Conservation (phyloP, 1,140 invertebrate genomes). For the Meloidogyne hapla region DNA sequence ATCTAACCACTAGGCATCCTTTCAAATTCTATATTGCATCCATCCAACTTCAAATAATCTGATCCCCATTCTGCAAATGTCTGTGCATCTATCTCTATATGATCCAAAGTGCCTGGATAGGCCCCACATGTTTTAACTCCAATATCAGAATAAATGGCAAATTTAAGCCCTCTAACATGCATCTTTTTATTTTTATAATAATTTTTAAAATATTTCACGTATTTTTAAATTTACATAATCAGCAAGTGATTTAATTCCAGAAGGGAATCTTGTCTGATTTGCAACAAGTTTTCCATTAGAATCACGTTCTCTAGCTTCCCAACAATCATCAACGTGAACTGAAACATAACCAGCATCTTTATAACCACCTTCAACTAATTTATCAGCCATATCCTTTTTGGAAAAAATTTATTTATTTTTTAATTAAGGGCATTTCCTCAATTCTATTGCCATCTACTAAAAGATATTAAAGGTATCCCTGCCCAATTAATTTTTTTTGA, state of each 20-base stretch:
- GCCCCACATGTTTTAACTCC: slow-evolving; percentile 87
- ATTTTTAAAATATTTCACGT: background rate
- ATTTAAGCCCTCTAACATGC: slow-evolving; percentile 86
- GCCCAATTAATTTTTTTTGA: no score
- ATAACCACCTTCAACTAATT: slow-evolving; percentile 47
- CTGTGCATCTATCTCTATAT: slow-evolving; percentile 79
- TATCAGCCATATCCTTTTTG: slow-evolving; percentile 32
- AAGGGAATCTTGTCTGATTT: slow-evolving; percentile 36
- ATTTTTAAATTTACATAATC: slow-evolving; percentile 44
- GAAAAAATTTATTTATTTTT: no score
- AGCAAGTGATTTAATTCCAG: slow-evolving; percentile 36
- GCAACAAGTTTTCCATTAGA: slow-evolving; percentile 33
- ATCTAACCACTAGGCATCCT: slow-evolving; percentile 77
- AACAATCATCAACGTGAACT: slow-evolving; percentile 60
- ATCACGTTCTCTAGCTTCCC: slow-evolving; percentile 36
- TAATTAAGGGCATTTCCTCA: no score
- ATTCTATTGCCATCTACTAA: no score
- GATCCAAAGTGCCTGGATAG: slow-evolving; percentile 85
- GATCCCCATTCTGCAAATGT: slow-evolving; percentile 92
- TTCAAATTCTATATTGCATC: slow-evolving; percentile 80
- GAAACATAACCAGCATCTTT: slow-evolving; percentile 40
- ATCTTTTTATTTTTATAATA: slow-evolving; percentile 70
- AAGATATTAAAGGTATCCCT: no score
- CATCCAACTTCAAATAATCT: slow-evolving; percentile 92
- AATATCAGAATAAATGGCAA: slow-evolving; percentile 95